Evolutionary conservation across 2,888 invertebrate species (phyloP), one percentile per base, ranked within the genome.

Genomic region (Thymelicus acteon): DNA sequence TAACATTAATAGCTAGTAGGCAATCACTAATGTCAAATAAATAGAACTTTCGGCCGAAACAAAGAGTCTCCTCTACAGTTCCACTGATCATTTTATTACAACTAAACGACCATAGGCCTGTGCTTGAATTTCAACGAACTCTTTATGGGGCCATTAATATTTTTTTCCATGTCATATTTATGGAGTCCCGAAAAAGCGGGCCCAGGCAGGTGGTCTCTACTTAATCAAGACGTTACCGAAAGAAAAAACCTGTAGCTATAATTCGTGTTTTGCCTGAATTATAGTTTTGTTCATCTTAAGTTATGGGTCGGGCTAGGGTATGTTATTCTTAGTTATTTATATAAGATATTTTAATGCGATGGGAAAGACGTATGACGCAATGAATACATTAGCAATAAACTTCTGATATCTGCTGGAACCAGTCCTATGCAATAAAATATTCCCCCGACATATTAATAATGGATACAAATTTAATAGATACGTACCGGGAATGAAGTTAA

Each of bases 201-300:
- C 83, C 82, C 87, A 75, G 82, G 93, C 93, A 93, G 93, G 93
- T 93, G 93, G 93, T 93, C 93, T 87, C 84, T 85, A 91, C 91
- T 93, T 93, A 93, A 93, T 93, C 93, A 93, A 93, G 93, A 93
- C 86, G 93, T 93, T 91, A 92, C 92, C 88, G 85, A 92, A 91
- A 89, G 85, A 87, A 89, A 91, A 87, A 87, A 84, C 83, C 75
- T 82, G 82, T 79, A 84, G 83, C 87, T 83, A 89, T 88, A 88
- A 89, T 86, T 89, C 84, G 85, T 90, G 90, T 89, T 89, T 88
- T 88, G 85, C 77, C 83, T 92, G 90, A 92, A 85, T 91, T 92
- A 92, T 91, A 81, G 85, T 86, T 89, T 84, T 86, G 86, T 85
- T 85, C 83, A 79, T 77, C 79, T 76, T 88, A 87, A 93, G 85